Percentiles rank a stretch among this genome's conserved stretches.
These are phyloP conservation scores for Lasioglossum vierecki DNA, from an alignment of 2,888 invertebrate genomes.

Conservation along the genomic window DNA sequence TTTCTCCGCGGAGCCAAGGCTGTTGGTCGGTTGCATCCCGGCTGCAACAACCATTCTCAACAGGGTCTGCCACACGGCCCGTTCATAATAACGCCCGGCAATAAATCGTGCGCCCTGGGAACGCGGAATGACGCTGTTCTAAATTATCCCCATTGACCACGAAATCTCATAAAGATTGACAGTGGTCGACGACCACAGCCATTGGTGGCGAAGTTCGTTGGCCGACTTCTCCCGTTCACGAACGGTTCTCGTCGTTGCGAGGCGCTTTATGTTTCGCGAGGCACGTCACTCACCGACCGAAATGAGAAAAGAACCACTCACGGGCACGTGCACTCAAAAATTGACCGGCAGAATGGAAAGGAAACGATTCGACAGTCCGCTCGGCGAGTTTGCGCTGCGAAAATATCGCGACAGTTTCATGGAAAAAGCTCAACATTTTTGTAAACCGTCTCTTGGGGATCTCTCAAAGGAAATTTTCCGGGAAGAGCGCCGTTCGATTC, in stretches of 20 bases:
- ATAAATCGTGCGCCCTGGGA: conserved; percentile 68
- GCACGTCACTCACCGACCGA: conserved; percentile 11
- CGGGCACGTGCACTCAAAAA: conserved; percentile 58
- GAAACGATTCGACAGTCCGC: conserved; percentile 29
- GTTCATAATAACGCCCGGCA: conserved; percentile 65
- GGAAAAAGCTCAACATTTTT: conserved; percentile 28
- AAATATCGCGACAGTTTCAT: conserved; percentile 52
- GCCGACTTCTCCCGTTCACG: conserved; percentile 63
- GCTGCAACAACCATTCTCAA: conserved; percentile 57
- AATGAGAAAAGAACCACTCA: conserved; percentile 33
- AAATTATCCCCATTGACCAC: conserved; percentile 78
- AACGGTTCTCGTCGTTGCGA: conserved; percentile 40
- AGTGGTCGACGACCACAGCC: conserved; percentile 77
- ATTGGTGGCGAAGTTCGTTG: conserved; percentile 78
- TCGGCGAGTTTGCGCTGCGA: conserved; percentile 34
- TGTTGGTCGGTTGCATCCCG: conserved; percentile 43
- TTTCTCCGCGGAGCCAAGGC: conserved; percentile 26
- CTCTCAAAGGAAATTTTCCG: not conserved
- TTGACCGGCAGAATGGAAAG: conserved; percentile 41
- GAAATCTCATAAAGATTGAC: conserved; percentile 81
- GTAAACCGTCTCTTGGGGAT: not conserved
- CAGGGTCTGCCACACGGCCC: conserved; percentile 46
- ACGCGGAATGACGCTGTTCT: conserved; percentile 70
- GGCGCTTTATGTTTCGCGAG: conserved; percentile 62
- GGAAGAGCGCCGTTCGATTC: not conserved